Percentiles rank a stretch among this genome's conserved stretches.
Conservation (phyloP, 2,797 vertebrate genomes). For the Manis javanica region DNA sequence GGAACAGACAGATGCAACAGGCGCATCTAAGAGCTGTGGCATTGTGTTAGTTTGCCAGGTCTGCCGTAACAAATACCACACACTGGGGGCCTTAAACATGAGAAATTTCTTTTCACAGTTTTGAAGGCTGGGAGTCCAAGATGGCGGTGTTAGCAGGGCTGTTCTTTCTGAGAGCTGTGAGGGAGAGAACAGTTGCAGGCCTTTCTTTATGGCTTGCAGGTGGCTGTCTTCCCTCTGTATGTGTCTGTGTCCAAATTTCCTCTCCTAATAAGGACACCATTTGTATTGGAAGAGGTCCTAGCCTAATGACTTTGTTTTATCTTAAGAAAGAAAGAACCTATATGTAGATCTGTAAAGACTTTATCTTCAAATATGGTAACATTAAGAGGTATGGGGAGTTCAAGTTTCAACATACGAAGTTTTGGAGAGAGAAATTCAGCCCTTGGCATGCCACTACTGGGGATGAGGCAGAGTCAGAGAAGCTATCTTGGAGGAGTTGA, state of each 20-base stretch:
- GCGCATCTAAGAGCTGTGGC: rapidly evolving
- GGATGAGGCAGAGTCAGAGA: neutral
- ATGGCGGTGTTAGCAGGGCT: too few species aligned
- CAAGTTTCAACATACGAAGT: neutral
- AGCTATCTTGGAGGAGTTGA: too few species aligned
- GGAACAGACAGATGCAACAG: neutral
- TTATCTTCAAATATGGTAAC: neutral
- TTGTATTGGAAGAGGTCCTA: neutral
- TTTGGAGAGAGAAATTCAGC: neutral
- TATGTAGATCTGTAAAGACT: neutral
- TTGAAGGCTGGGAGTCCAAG: neutral
- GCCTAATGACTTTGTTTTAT: neutral
- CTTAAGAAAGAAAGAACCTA: neutral
- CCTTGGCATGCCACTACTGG: neutral
- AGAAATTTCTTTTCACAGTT: neutral
- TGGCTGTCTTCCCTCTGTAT: rapidly evolving
- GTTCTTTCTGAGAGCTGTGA: neutral
- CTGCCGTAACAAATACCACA: neutral
- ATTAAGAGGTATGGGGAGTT: neutral
- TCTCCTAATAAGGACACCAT: neutral
- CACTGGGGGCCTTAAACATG: neutral
- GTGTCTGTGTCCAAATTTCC: neutral
- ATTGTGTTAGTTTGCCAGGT: rapidly evolving
- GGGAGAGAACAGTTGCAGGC: rapidly evolving
- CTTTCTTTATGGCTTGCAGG: neutral